Evolutionary conservation across 2,888 invertebrate genomes (phyloP).

Genomic region (Epiperipatus broadwayi): DNA sequence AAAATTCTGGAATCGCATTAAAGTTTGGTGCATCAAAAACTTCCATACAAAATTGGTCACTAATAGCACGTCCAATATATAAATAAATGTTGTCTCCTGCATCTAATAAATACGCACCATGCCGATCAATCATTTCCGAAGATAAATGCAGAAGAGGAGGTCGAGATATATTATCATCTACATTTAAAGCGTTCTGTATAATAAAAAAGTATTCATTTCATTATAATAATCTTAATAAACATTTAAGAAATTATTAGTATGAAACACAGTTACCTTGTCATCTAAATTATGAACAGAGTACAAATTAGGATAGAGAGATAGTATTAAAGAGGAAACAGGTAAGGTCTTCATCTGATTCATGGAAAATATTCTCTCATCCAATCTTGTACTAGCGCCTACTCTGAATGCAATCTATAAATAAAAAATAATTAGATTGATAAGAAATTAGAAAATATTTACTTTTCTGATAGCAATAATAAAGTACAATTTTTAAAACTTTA

Average conservation of each 20-base stretch:
- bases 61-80: conserved; percentile 60
- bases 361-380: conserved; percentile 79
- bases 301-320: conserved; percentile 71
- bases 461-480: conserved; percentile 8
- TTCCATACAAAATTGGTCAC: conserved; percentile 50
- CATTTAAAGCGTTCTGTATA: conserved; percentile 24
- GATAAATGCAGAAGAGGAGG: conserved; percentile 67
- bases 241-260: neutral
- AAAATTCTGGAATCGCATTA: conserved; percentile 45
- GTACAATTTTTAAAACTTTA: neutral
- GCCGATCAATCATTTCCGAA: conserved; percentile 46
- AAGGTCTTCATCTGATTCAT: conserved; percentile 82
- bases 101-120: conserved; percentile 79
- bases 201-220: conserved; percentile 10
- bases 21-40: conserved; percentile 56
- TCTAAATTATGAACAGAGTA: conserved; percentile 62
- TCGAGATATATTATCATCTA: conserved; percentile 26
- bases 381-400: conserved; percentile 60
- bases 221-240: conserved; percentile 14
- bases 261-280: conserved; percentile 32
- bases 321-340: conserved; percentile 59
- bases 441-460: neutral
- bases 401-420: conserved; percentile 58
- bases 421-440: conserved; percentile 7
- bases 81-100: conserved; percentile 58